Evolutionary conservation across 2,888 invertebrate species (phyloP).

Genomic region (Aphelenchoides bicaudatus): DNA sequence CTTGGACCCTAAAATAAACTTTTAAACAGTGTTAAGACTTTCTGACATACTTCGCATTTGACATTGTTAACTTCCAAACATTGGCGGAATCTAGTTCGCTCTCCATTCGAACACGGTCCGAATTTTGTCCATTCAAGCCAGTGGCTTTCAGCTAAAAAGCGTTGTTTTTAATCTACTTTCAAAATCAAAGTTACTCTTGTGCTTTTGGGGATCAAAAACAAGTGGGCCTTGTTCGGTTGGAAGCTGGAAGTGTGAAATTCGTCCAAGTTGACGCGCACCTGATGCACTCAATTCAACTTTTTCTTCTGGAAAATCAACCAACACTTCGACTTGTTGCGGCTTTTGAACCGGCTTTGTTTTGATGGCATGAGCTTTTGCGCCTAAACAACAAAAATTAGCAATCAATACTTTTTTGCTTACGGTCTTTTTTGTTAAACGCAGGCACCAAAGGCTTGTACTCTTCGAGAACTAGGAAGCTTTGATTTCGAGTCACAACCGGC

Average conservation of each 20-base stretch:
- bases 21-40: conserved; percentile 13
- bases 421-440: conserved; percentile 28
- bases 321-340: conserved; percentile 12
- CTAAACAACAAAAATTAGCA: background rate
- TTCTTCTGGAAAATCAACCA: conserved; percentile 8
- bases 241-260: conserved; percentile 2
- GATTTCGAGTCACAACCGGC: background rate
- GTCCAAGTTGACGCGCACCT: conserved; percentile 7
- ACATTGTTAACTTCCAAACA: conserved; percentile 28
- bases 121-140: conserved; percentile 56
- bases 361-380: conserved; percentile 17
- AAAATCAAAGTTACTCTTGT: background rate
- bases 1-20: conserved; percentile 29
- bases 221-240: conserved; percentile 10
- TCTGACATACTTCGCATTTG: conserved; percentile 35
- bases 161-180: background rate
- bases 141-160: conserved; percentile 7
- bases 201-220: conserved; percentile 9
- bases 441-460: conserved; percentile 30
- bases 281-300: background rate
- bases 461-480: conserved; percentile 28
- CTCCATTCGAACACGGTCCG: conserved; percentile 49
- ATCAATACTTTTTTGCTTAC: background rate
- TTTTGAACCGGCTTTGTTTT: conserved; percentile 13
- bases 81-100: conserved; percentile 32